These are phyloP conservation scores for Microctenopoma steveboyesi DNA, from an alignment of 2,797 vertebrate species.

Conservation along the genomic window DNA sequence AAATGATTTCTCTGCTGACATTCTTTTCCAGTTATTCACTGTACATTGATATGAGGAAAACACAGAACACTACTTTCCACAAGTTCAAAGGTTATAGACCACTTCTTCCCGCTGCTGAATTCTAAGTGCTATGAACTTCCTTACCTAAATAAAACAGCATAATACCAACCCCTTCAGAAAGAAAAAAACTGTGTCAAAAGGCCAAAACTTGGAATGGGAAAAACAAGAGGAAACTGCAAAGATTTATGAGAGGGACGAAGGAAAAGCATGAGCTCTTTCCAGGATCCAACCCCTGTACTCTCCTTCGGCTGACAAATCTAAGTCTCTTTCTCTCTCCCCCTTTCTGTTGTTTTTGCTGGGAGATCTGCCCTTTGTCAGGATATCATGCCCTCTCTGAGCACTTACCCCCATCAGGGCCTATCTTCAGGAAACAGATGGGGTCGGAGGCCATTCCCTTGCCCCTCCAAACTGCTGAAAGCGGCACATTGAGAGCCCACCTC, in stretches of 20 bases:
- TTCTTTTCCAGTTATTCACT: slow-evolving; percentile 65
- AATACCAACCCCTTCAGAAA: slow-evolving; percentile 86
- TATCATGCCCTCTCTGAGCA: slow-evolving; percentile 87
- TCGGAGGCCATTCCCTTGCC: slow-evolving; percentile 95
- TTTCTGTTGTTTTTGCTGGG: slow-evolving; percentile 77
- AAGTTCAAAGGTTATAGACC: slow-evolving; percentile 94
- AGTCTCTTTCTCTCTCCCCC: slow-evolving; percentile 65
- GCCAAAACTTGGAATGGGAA: slow-evolving; percentile 92
- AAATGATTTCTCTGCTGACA: slow-evolving; percentile 60
- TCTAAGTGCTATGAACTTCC: slow-evolving; percentile 89
- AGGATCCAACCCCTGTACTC: slow-evolving; percentile 77
- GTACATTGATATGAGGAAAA: slow-evolving; percentile 72
- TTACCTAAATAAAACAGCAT: slow-evolving; percentile 88
- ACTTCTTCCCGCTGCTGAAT: slow-evolving; percentile 90
- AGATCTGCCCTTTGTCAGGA: slow-evolving; percentile 84
- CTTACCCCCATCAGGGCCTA: slow-evolving; percentile 90
- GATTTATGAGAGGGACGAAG: slow-evolving; percentile 89
- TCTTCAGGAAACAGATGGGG: slow-evolving; percentile 99
- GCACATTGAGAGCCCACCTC: slow-evolving; percentile 93
- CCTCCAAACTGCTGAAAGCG: slow-evolving; percentile 95
- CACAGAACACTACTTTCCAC: slow-evolving; percentile 73
- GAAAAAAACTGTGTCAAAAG: slow-evolving; percentile 82
- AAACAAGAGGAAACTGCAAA: slow-evolving; percentile 90
- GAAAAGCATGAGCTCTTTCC: slow-evolving; percentile 83
- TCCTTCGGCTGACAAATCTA: slow-evolving; percentile 78